These are phyloP conservation scores for Trididemnum nubilum DNA, from an alignment of 23 tunicate species.

Conservation along the genomic window DNA sequence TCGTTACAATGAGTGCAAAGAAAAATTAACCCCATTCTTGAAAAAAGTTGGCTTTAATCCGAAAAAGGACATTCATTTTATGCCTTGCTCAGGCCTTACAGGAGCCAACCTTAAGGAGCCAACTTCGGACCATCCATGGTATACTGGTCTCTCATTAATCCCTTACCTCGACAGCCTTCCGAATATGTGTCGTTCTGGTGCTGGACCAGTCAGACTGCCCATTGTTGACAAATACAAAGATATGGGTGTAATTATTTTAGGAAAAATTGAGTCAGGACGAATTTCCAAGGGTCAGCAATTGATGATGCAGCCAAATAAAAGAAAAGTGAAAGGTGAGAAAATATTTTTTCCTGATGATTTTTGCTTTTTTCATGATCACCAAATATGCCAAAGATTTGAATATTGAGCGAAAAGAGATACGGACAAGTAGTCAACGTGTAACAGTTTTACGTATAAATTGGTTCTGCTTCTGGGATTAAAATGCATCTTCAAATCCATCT, in stretches of 20 bases:
- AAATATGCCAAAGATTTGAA: too few species aligned
- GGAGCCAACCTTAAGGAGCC: constrained; percentile 87
- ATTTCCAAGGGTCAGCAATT: constrained; percentile 74
- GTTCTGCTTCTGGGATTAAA: too few species aligned
- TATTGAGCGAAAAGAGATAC: not conserved
- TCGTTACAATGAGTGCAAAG: constrained; percentile 90
- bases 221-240: constrained; percentile 98
- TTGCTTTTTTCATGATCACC: too few species aligned
- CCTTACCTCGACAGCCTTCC: constrained; percentile 93
- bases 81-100: constrained; percentile 96
- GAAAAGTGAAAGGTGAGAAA: constrained; percentile 83
- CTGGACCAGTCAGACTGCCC: constrained; percentile 94
- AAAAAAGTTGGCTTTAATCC: constrained; percentile 97
- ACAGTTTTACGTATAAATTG: too few species aligned
- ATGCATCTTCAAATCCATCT: too few species aligned
- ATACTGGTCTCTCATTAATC: constrained; percentile 86
- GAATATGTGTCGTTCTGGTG: constrained; percentile 57
- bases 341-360: too few species aligned
- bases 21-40: constrained; percentile 91
- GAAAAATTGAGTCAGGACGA: constrained; percentile 93
- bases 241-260: constrained; percentile 95
- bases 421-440: not conserved
- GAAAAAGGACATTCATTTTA: constrained; percentile 84
- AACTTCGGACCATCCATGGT: constrained; percentile 95
- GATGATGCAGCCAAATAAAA: constrained; percentile 82